A percentile compares a stretch with the other conserved stretches of the same genome.
Evolutionary conservation across 2,797 vertebrate genomes (phyloP).

Genomic region (Lates japonicus): DNA sequence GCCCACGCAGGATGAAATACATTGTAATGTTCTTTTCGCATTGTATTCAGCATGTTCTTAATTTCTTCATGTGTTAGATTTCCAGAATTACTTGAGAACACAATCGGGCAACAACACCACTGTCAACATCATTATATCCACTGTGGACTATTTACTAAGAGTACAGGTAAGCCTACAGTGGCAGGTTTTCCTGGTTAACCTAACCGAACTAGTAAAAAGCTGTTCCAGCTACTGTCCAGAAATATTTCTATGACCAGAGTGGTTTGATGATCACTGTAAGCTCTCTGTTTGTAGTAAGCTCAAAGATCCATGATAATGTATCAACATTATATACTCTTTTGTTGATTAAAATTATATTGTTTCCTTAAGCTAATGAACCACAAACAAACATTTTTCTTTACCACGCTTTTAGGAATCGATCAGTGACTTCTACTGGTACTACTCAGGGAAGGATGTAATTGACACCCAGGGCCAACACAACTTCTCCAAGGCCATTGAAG

Average conservation of each 20-base stretch:
- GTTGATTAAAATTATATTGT: neutral
- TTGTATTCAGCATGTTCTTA: neutral
- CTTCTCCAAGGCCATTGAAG: constrained; percentile 96
- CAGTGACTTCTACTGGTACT: constrained; percentile 99
- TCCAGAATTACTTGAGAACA: constrained; percentile 96
- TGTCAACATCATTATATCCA: constrained; percentile 97
- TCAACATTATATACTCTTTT: neutral
- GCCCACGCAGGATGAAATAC: neutral
- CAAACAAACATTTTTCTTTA: constrained; percentile 10
- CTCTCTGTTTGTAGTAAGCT: neutral
- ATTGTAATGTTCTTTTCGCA: neutral
- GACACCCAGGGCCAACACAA: constrained; percentile 93
- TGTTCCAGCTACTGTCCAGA: neutral
- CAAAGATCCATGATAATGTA: neutral
- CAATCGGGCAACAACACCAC: constrained; percentile 98
- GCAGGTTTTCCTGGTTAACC: neutral
- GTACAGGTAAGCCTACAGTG: constrained; percentile 88
- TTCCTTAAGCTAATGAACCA: neutral
- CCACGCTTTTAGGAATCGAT: constrained; percentile 91
- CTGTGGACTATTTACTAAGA: constrained; percentile 95
- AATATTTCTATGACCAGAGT: neutral
- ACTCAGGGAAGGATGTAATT: constrained; percentile 95
- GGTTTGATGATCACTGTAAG: neutral
- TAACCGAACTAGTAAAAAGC: neutral
- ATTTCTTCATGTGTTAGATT: constrained; percentile 83